Evolutionary conservation across 2,797 vertebrate species (phyloP).

Genomic region (Naso thynnoides): DNA sequence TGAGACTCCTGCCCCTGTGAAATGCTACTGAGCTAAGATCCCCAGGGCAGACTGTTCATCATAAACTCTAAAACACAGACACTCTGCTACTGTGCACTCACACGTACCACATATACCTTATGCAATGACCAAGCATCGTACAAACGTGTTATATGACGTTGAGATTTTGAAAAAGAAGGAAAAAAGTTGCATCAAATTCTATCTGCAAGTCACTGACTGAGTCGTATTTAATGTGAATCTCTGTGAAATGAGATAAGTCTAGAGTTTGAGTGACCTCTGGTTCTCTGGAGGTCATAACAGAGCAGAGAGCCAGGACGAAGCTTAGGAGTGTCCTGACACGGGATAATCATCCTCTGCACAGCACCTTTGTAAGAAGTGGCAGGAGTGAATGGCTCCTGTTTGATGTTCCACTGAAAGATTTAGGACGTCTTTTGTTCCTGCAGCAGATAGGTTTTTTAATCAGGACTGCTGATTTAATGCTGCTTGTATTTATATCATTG

Average conservation of each 20-base stretch:
- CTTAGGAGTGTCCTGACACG: too few species aligned
- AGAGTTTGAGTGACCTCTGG: neutral
- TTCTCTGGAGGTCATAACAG: too few species aligned
- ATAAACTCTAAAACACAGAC: slow-evolving; percentile 20
- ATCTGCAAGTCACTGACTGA: slow-evolving; percentile 3
- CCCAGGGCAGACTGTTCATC: slow-evolving; percentile 44
- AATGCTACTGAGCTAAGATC: slow-evolving; percentile 59
- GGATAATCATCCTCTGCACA: too few species aligned
- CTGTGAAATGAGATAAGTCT: slow-evolving; percentile 13
- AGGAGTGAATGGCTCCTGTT: too few species aligned
- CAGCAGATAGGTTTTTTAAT: too few species aligned
- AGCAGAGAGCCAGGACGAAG: too few species aligned
- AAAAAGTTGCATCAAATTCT: neutral
- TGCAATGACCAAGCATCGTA: neutral
- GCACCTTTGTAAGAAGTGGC: too few species aligned
- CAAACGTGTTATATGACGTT: neutral
- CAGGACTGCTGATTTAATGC: too few species aligned
- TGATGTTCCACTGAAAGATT: too few species aligned
- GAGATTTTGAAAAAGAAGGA: neutral
- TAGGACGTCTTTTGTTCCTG: too few species aligned
- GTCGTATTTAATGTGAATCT: neutral
- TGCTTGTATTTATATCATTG: too few species aligned
- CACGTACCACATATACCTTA: neutral
- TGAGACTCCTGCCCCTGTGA: slow-evolving; percentile 47
- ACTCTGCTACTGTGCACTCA: slow-evolving; percentile 18